These are phyloP conservation scores for Liolophura sinensis DNA, from an alignment of 1,140 invertebrate genomes.

Conservation along the genomic window DNA sequence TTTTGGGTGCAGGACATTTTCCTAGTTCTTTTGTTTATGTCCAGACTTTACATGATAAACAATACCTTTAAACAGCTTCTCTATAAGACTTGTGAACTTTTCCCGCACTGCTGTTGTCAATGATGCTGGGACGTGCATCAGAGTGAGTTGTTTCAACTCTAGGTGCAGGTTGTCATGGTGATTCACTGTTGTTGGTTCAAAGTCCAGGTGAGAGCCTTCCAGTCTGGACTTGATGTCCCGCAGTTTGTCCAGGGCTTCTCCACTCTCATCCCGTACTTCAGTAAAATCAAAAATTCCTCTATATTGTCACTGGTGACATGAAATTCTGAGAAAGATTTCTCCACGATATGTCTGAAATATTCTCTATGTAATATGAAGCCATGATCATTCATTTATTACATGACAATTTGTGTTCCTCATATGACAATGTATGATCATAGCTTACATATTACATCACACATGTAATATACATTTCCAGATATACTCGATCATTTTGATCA, in stretches of 20 bases:
- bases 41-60: too few relatives aligned
- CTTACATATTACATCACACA: too few relatives aligned
- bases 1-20: background rate
- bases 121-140: slow-evolving; percentile 37
- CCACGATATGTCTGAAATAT: too few relatives aligned
- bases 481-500: too few relatives aligned
- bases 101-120: slow-evolving; percentile 21
- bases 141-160: slow-evolving; percentile 29
- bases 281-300: too few relatives aligned
- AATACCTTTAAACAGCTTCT: slow-evolving; percentile 29
- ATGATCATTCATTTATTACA: too few relatives aligned
- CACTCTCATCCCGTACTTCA: background rate
- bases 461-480: too few relatives aligned
- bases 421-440: too few relatives aligned
- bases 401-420: too few relatives aligned
- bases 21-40: background rate
- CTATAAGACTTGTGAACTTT: slow-evolving; percentile 25
- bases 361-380: too few relatives aligned
- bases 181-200: slow-evolving; percentile 14
- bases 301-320: too few relatives aligned
- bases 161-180: slow-evolving; percentile 12
- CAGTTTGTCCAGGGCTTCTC: slow-evolving; percentile 25
- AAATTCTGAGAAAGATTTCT: too few relatives aligned
- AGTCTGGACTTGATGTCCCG: slow-evolving; percentile 25
- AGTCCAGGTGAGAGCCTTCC: slow-evolving; percentile 25